These are phyloP conservation scores for Deroplatys truncata DNA, from an alignment of 2,888 invertebrate species.

Conservation along the genomic window DNA sequence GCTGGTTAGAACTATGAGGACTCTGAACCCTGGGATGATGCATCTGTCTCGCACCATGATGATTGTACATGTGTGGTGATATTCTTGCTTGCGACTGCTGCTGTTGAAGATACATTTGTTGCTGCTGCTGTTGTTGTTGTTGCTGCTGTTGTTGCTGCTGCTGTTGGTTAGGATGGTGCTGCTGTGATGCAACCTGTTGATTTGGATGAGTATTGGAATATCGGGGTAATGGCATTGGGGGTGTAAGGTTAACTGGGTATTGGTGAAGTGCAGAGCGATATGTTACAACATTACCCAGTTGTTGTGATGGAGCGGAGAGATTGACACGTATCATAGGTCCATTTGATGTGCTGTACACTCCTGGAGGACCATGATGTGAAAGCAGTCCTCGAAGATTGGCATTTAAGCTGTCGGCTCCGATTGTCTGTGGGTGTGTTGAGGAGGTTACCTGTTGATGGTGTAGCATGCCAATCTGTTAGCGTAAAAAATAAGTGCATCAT, in stretches of 20 bases:
- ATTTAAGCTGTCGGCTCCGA: constrained; percentile 41
- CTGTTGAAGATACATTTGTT: constrained; percentile 27
- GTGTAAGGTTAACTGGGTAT: background rate
- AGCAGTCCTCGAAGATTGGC: constrained; percentile 43
- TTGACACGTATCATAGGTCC: constrained; percentile 18
- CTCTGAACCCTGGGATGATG: constrained; percentile 15
- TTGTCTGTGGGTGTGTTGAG: constrained; percentile 57
- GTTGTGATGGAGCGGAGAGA: constrained; percentile 13
- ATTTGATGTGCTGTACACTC: constrained; percentile 3
- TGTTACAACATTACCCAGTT: background rate
- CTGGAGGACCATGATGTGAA: constrained; percentile 18
- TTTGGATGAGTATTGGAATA: constrained; percentile 38
- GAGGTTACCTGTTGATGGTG: constrained; percentile 47
- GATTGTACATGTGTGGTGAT: constrained; percentile 20
- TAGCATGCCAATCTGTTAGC: background rate
- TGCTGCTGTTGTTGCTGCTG: constrained; percentile 28
- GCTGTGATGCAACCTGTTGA: constrained; percentile 40
- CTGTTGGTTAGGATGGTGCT: constrained; percentile 41
- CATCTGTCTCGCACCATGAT: background rate
- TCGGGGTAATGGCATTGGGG: background rate
- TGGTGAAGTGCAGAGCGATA: constrained; percentile 13
- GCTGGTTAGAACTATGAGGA: constrained; percentile 28
- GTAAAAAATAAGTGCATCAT: background rate
- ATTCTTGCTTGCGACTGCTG: constrained; percentile 18
- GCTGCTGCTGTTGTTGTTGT: constrained; percentile 30